phyloP scores from a whole-genome alignment of 35 echinoderm and acorn worm species.

The Heliocidaris erythrogramma region DNA sequence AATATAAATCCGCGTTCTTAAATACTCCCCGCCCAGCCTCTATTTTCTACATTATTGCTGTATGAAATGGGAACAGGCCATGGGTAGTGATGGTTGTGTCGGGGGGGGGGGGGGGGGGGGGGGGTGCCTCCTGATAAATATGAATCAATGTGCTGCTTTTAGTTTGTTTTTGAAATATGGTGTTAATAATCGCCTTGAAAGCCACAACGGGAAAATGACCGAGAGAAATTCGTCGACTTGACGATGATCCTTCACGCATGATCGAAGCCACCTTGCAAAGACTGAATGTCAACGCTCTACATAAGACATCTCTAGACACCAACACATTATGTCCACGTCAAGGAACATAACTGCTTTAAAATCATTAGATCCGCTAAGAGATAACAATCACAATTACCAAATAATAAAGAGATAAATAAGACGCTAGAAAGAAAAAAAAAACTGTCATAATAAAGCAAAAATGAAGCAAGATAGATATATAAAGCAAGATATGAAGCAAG shows the following conservation, averaged over 20 bases:
- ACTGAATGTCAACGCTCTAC: neutral
- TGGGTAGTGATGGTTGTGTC: neutral
- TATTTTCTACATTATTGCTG: too few relatives aligned
- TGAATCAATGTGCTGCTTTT: neutral
- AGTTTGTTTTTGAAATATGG: neutral
- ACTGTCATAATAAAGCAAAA: too few relatives aligned
- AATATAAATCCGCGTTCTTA: too few relatives aligned
- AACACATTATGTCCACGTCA: neutral
- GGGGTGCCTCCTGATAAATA: neutral
- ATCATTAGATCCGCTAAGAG: too few relatives aligned
- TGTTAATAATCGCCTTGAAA: neutral
- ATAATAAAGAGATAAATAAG: too few relatives aligned
- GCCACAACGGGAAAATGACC: neutral
- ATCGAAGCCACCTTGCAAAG: constrained; percentile 29
- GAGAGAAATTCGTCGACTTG: neutral
- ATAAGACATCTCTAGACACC: neutral
- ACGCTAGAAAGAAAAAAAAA: too few relatives aligned
- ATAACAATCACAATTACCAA: too few relatives aligned
- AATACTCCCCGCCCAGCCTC: too few relatives aligned
- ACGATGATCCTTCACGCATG: neutral
- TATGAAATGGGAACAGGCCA: too few relatives aligned
- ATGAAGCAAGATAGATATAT: too few relatives aligned
- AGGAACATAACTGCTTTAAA: neutral
- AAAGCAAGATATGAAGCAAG: too few relatives aligned
- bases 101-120: neutral